Evolutionary conservation across 2,888 invertebrate genomes (phyloP).

Genomic region (Brachycybe producta): DNA sequence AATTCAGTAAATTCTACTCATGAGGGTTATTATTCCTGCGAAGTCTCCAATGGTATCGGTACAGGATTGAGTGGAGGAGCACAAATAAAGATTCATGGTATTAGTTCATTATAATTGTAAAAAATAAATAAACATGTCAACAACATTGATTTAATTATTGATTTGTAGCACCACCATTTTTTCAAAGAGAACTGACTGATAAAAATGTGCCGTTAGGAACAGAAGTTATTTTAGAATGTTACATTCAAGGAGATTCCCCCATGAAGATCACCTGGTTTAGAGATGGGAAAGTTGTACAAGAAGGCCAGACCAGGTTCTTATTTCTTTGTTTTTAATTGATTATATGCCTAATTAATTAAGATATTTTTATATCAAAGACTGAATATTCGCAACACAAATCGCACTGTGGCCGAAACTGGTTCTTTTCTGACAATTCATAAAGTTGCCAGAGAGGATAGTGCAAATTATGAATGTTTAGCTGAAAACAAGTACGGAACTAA

Average conservation of each 20-base stretch:
- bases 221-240: conserved; percentile 8
- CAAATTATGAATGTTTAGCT: conserved; percentile 66
- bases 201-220: background rate
- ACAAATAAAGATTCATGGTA: conserved; percentile 16
- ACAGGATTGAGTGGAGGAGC: conserved; percentile 11
- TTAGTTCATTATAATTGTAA: too few relatives aligned
- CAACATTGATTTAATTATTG: too few relatives aligned
- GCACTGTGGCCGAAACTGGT: conserved; percentile 10
- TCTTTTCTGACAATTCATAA: conserved; percentile 12
- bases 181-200: background rate
- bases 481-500: conserved; percentile 55
- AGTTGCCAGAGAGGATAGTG: conserved; percentile 56
- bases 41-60: conserved; percentile 17
- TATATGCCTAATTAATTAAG: too few relatives aligned
- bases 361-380: too few relatives aligned
- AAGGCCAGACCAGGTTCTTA: background rate
- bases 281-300: conserved; percentile 4
- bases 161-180: conserved; percentile 13
- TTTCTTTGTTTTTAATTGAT: too few relatives aligned
- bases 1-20: conserved; percentile 5
- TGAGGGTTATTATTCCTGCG: conserved; percentile 17
- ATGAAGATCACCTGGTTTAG: conserved; percentile 16
- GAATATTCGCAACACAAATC: conserved; percentile 12
- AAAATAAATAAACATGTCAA: too few relatives aligned
- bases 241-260: conserved; percentile 12